Conservation (phyloP, 2,797 vertebrate genomes). For the Gallinago stenura region DNA sequence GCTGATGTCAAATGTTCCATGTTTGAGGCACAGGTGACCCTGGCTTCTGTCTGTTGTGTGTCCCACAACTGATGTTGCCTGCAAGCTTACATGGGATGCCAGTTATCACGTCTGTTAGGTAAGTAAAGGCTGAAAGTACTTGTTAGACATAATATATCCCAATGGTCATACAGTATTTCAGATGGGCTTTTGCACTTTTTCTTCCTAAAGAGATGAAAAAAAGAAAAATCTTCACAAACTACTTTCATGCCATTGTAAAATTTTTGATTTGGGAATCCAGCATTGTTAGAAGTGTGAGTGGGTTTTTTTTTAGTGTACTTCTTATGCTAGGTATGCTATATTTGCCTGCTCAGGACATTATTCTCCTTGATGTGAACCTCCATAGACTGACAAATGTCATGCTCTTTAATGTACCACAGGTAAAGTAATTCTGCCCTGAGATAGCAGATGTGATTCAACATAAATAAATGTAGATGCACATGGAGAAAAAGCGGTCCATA, state of each 20-base stretch:
- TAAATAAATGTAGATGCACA: not conserved
- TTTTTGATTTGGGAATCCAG: not conserved
- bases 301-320: not conserved
- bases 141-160: not conserved
- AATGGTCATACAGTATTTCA: not conserved
- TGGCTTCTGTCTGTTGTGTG: not conserved
- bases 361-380: not conserved
- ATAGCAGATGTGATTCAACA: not conserved
- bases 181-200: not conserved
- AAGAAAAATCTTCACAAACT: not conserved
- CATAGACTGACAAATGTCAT: not conserved
- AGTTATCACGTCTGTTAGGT: not conserved
- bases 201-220: not conserved
- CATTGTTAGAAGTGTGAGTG: not conserved
- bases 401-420: not conserved
- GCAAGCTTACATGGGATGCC: not conserved
- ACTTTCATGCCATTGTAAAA: not conserved
- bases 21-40: not conserved
- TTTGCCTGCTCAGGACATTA: not conserved
- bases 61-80: not conserved
- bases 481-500: not conserved
- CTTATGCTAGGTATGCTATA: accelerated
- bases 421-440: not conserved
- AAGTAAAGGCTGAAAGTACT: not conserved
- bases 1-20: not conserved